phyloP scores from a whole-genome alignment of 2,113 vertebrate genomes.

The Puffinus mauretanicus region DNA sequence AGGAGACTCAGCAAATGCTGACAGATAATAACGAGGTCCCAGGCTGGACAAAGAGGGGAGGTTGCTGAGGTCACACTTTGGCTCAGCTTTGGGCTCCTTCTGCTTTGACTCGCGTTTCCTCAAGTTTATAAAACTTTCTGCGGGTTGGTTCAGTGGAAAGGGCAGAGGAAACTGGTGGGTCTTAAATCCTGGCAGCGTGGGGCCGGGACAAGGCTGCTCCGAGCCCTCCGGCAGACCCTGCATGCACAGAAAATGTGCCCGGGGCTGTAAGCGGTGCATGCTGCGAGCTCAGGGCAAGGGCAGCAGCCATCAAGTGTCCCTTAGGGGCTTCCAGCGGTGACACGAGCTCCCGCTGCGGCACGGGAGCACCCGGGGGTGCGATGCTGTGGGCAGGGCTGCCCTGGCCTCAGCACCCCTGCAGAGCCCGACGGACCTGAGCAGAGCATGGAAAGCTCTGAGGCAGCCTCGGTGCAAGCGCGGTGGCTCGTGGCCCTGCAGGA shows the following conservation, averaged over 20 bases:
- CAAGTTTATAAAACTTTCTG: conserved; percentile 57
- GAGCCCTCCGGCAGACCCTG: neutral
- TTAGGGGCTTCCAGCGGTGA: neutral
- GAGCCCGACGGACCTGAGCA: rapidly evolving
- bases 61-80: conserved; percentile 55
- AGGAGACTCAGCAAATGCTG: conserved; percentile 51
- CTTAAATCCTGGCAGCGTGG: neutral
- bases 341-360: neutral
- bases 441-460: neutral
- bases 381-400: neutral
- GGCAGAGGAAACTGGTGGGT: conserved; percentile 46
- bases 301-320: neutral
- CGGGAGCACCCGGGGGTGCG: rapidly evolving
- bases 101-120: conserved; percentile 52
- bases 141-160: neutral
- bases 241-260: rapidly evolving
- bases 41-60: conserved; percentile 79
- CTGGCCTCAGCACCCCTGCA: neutral
- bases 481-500: rapidly evolving
- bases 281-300: rapidly evolving
- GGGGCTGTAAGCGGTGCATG: rapidly evolving
- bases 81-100: conserved; percentile 57
- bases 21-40: conserved; percentile 82
- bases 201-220: neutral
- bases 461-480: rapidly evolving